Conservation (phyloP, 2,888 invertebrate species). For the Drosophila neoperkinsi region DNA sequence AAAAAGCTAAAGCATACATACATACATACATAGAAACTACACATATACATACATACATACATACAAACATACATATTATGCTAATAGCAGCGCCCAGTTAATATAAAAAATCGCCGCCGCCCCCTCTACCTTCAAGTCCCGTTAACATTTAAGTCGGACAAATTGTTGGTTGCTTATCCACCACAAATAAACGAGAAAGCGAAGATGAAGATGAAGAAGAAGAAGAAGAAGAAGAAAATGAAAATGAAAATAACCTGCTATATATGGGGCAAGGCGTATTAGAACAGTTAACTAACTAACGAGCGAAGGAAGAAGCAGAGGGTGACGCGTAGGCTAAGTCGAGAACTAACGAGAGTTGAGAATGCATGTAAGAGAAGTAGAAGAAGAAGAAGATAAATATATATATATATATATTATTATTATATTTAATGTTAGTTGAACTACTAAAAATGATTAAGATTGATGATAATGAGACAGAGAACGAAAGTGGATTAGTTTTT, state of each 20-base stretch:
- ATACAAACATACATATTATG: conserved; percentile 43
- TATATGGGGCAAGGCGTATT: conserved; percentile 35
- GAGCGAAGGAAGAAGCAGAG: conserved; percentile 16
- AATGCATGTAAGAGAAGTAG: conserved; percentile 26
- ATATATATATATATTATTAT: conserved; percentile 49
- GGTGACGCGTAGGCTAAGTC: conserved; percentile 42
- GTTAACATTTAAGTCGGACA: conserved; percentile 48
- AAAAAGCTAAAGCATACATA: conserved; percentile 19
- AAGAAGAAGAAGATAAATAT: conserved; percentile 17
- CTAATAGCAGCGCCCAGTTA: conserved; percentile 62
- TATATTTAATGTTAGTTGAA: conserved; percentile 80
- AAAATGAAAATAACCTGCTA: conserved; percentile 2
- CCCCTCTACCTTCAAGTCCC: conserved; percentile 35
- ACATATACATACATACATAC: conserved; percentile 36
- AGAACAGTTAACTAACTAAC: conserved; percentile 53
- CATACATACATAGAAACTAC: conserved; percentile 22
- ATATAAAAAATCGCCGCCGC: conserved; percentile 21
- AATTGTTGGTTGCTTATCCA: conserved; percentile 49
- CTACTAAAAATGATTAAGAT: conserved; percentile 67
- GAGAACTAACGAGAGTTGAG: conserved; percentile 37
- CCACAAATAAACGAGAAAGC: conserved; percentile 4
- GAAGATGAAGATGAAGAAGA: background rate
- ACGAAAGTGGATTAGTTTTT: conserved; percentile 63
- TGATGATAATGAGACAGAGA: conserved; percentile 36
- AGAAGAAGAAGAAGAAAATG: background rate